phyloP scores from a whole-genome alignment of 1,140 invertebrate genomes.

The Anastatus disparis region DNA sequence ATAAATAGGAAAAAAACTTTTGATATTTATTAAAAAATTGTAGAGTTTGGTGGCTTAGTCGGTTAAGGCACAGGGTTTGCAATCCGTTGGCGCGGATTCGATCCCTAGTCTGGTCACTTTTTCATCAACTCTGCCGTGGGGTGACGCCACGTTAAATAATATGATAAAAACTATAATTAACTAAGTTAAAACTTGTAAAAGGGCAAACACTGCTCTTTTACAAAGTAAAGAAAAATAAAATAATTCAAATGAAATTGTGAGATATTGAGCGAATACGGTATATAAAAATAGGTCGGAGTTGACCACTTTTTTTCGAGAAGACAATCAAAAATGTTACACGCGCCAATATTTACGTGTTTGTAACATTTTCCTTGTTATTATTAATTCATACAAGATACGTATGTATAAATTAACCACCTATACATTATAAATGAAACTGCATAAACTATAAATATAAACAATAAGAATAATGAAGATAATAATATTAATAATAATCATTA shows the following conservation, averaged over 20 bases:
- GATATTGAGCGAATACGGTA: background rate
- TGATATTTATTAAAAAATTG: slow-evolving; percentile 31
- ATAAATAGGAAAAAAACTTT: slow-evolving; percentile 9
- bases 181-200: too few relatives aligned
- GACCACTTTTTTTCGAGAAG: slow-evolving; percentile 59
- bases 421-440: slow-evolving; percentile 41
- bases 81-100: too few relatives aligned
- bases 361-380: slow-evolving; percentile 67
- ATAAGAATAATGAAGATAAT: slow-evolving; percentile 37
- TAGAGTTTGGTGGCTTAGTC: too few relatives aligned
- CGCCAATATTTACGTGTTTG: slow-evolving; percentile 39
- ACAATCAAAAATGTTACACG: slow-evolving; percentile 67
- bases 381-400: slow-evolving; percentile 53
- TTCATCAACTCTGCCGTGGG: too few relatives aligned
- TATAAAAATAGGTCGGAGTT: slow-evolving; percentile 23
- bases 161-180: too few relatives aligned
- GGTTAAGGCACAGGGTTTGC: too few relatives aligned
- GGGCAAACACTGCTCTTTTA: too few relatives aligned
- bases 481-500: slow-evolving; percentile 28
- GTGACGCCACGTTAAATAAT: too few relatives aligned
- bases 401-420: slow-evolving; percentile 34
- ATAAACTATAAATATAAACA: slow-evolving; percentile 44
- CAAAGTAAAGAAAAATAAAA: background rate
- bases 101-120: too few relatives aligned
- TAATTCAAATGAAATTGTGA: slow-evolving; percentile 28